Percentiles rank a stretch among this genome's conserved stretches.
phyloP scores from a whole-genome alignment of 2,113 vertebrate species.

The Lanius ludovicianus region DNA sequence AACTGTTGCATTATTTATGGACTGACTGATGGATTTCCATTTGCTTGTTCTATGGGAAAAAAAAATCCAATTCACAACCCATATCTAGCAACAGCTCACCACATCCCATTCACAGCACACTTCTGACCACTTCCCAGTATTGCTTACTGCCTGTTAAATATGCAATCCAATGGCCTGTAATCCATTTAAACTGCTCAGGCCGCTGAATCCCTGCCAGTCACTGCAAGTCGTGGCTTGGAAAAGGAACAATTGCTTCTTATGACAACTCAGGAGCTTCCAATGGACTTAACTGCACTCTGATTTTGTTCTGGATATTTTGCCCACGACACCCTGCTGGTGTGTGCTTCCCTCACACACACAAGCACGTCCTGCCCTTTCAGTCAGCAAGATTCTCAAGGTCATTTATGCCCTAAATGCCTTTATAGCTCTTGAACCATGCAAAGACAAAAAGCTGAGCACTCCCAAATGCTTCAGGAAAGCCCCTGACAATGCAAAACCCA shows the following conservation, averaged over 20 bases:
- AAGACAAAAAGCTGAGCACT: background rate
- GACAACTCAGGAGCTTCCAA: background rate
- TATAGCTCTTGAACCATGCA: accelerated
- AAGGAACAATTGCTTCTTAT: background rate
- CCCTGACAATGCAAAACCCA: background rate
- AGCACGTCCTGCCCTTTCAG: background rate
- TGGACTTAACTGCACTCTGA: background rate
- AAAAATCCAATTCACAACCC: background rate
- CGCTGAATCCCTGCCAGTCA: background rate
- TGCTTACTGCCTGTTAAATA: background rate
- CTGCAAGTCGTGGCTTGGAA: accelerated
- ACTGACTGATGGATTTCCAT: background rate
- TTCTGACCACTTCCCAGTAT: background rate
- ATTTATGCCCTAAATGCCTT: background rate
- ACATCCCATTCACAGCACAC: background rate
- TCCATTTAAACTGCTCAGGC: background rate
- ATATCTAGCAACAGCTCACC: background rate
- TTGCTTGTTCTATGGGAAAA: background rate
- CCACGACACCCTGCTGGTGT: background rate
- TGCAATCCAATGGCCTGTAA: background rate
- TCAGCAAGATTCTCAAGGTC: background rate
- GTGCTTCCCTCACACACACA: background rate
- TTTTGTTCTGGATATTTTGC: background rate
- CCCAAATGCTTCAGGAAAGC: background rate
- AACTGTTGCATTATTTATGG: background rate